Base-by-base conservation (phyloP, 2,888 invertebrate genomes). In the Tanypteryx hageni region DNA sequence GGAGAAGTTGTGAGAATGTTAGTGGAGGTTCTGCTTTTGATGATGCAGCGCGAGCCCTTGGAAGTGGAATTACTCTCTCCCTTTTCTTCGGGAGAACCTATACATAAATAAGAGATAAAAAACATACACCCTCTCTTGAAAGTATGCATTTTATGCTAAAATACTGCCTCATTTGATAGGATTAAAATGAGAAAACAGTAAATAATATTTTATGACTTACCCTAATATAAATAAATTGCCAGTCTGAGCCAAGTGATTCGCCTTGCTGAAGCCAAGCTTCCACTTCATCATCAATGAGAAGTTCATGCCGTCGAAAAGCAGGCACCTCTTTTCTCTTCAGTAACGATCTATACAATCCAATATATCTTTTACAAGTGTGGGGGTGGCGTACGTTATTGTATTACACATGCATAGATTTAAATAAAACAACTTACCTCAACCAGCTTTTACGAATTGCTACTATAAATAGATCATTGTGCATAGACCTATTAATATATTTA, bases 1-100 rank as follows among this genome's bases (percentile, higher is more conserved):
- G 97, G 68, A 98, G 95, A 91, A 98, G 95, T 95, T 98, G 98
- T 5, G 97, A 96, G 94, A 97, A 98, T 84, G 97, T 96, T 44
- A 98, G 95, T n/a, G 97, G 96, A 76, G 93, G 93, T 14, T 97
- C 97, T 68, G 95, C 94, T 93, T 95, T 95, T 68, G 94, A 94
- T 92, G 94, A 94, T 92, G 94, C 94, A 18, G 95, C 94, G 93
- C 95, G 95, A 92, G 95, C 95, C 93, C 97, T 96, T 57, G 97
- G 98, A 93, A 98, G 95, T 92, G 98, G 97, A 94, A 98, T 96
- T 58, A 97, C 97, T 95, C 97, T 97, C 93, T 96, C 96, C 93
- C 94, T 93, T 91, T 94, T 94, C 81, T 92, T 92, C 94, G 96
- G 96, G 94, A 97, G 96, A 92, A 97, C 96, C 97, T 97, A 94